Evolutionary conservation across 2,888 invertebrate genomes (phyloP).

Genomic region (Caenorhabditis afra): DNA sequence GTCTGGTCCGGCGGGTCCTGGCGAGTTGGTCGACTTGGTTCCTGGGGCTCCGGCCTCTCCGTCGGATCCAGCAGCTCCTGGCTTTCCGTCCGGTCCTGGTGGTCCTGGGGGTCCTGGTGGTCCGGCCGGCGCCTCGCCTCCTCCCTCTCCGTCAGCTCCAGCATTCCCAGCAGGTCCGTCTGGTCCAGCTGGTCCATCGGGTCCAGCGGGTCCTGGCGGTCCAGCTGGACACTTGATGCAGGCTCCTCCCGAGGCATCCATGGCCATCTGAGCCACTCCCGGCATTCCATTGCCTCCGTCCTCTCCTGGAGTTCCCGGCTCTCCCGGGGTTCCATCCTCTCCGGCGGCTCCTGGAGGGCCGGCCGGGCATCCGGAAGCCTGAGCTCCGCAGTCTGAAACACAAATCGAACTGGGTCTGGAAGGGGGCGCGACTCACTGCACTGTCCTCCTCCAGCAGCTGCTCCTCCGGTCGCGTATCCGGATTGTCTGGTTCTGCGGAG

Average conservation of each 20-base stretch:
- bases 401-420: background rate
- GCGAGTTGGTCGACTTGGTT: constrained; percentile 37
- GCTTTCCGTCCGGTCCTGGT: constrained; percentile 61
- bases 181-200: constrained; percentile 60
- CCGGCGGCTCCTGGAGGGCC: constrained; percentile 63
- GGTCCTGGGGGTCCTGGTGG: constrained; percentile 61
- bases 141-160: constrained; percentile 60
- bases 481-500: constrained; percentile 29
- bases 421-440: constrained; percentile 48
- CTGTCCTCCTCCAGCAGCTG: constrained; percentile 31
- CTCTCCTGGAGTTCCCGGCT: constrained; percentile 55
- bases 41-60: constrained; percentile 63
- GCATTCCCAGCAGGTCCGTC: constrained; percentile 61
- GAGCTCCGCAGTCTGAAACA: constrained; percentile 52
- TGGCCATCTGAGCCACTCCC: constrained; percentile 57
- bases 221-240: constrained; percentile 62
- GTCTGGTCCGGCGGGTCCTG: constrained; percentile 58
- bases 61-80: constrained; percentile 61
- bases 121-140: constrained; percentile 41
- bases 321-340: constrained; percentile 53
- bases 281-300: constrained; percentile 59
- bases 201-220: constrained; percentile 57
- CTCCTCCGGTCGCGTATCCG: constrained; percentile 25
- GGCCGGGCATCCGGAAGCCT: constrained; percentile 62
- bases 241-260: constrained; percentile 51